Conservation (phyloP, 2,888 invertebrate genomes). For the Oligia strigilis region DNA sequence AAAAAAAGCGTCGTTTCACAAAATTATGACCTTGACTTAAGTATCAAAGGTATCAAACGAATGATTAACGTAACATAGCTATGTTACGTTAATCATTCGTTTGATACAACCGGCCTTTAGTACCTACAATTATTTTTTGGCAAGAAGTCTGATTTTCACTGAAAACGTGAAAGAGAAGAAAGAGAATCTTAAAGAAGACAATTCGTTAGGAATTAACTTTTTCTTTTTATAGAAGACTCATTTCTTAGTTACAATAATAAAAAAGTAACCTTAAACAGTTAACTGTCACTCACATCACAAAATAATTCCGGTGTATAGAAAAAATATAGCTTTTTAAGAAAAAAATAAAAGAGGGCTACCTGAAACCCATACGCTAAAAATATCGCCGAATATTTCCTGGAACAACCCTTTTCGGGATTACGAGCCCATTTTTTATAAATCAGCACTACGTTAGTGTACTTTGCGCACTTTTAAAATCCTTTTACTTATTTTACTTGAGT, state of each 20-base stretch:
- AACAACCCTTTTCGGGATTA: conserved; percentile 81
- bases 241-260: neutral
- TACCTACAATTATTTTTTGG: neutral
- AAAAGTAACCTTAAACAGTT: conserved; percentile 10
- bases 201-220: neutral
- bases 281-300: conserved; percentile 31
- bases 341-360: conserved; percentile 58
- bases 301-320: conserved; percentile 33
- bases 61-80: too few relatives aligned
- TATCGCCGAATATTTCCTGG: conserved; percentile 66
- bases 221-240: neutral
- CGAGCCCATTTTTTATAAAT: conserved; percentile 67
- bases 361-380: conserved; percentile 65
- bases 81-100: too few relatives aligned
- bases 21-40: too few relatives aligned
- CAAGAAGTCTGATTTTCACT: neutral
- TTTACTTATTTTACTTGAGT: conserved; percentile 51
- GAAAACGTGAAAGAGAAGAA: neutral
- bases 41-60: too few relatives aligned
- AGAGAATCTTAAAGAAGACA: neutral
- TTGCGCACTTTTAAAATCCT: conserved; percentile 58
- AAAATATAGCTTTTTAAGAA: conserved; percentile 51
- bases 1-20: too few relatives aligned
- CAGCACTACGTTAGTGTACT: conserved; percentile 58
- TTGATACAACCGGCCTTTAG: too few relatives aligned